Conservation (phyloP, 2,888 invertebrate species). For the Leptopilina drosophilae region DNA sequence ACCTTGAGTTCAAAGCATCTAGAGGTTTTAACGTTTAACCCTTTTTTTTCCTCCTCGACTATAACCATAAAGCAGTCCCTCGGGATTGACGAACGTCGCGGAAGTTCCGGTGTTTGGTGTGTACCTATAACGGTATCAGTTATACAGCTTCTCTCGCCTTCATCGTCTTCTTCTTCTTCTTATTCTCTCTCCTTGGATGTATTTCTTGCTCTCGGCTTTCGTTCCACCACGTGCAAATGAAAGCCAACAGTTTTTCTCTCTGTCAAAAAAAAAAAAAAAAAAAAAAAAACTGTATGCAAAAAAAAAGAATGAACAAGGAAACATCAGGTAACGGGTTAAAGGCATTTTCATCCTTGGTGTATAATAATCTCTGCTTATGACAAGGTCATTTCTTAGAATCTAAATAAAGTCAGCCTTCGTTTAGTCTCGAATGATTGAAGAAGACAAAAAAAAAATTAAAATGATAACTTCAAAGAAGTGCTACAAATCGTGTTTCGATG, state of each 20-base stretch:
- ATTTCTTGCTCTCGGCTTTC: slow-evolving; percentile 32
- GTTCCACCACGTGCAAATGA: slow-evolving; percentile 12
- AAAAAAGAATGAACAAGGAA: slow-evolving; percentile 46
- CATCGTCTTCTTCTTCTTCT: too few relatives aligned
- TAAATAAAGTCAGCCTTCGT: slow-evolving; percentile 10
- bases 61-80: slow-evolving; percentile 60
- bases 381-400: slow-evolving; percentile 19
- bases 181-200: neutral
- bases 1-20: slow-evolving; percentile 44
- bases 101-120: slow-evolving; percentile 50
- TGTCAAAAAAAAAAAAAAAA: neutral
- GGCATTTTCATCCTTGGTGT: slow-evolving; percentile 30
- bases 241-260: slow-evolving; percentile 29
- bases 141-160: slow-evolving; percentile 41
- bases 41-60: slow-evolving; percentile 59
- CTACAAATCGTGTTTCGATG: too few relatives aligned
- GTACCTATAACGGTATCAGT: slow-evolving; percentile 50
- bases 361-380: neutral
- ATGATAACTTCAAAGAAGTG: neutral
- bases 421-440: neutral
- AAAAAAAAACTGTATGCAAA: slow-evolving; percentile 51
- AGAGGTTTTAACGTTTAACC: slow-evolving; percentile 54
- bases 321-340: slow-evolving; percentile 59
- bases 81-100: slow-evolving; percentile 54
- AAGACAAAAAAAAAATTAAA: neutral